phyloP scores from a whole-genome alignment of 1,140 invertebrate genomes.

The Ceratosolen solmsi region DNA sequence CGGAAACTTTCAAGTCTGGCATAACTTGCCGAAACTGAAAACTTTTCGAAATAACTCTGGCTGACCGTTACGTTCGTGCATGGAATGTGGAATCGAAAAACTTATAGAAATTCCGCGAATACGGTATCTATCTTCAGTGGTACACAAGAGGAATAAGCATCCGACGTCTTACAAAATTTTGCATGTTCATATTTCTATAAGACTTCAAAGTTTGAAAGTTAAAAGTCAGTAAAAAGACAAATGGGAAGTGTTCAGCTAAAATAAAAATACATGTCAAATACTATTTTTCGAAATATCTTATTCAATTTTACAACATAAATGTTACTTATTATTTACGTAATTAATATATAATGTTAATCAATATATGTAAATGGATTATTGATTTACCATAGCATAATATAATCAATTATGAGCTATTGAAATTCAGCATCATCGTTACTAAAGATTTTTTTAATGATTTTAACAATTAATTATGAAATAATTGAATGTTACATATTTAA shows the following conservation, averaged over 20 bases:
- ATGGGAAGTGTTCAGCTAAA: background rate
- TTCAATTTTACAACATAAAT: background rate
- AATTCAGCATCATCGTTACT: too few relatives aligned
- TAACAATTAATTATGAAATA: too few relatives aligned
- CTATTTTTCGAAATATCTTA: background rate
- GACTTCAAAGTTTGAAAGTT: background rate
- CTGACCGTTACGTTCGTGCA: slow-evolving; percentile 6
- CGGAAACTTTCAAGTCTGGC: slow-evolving; percentile 4
- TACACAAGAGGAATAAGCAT: background rate
- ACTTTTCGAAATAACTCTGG: slow-evolving; percentile 6
- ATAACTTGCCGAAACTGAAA: slow-evolving; percentile 24
- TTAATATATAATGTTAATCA: too few relatives aligned
- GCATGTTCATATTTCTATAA: background rate
- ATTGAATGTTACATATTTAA: too few relatives aligned
- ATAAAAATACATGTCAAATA: background rate
- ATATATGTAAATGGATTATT: too few relatives aligned
- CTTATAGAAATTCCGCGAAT: slow-evolving; percentile 23
- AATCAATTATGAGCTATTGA: too few relatives aligned
- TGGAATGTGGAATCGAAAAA: slow-evolving; percentile 12
- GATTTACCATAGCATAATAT: too few relatives aligned
- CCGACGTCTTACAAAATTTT: background rate
- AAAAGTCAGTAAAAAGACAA: background rate
- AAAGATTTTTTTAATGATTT: too few relatives aligned
- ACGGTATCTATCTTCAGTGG: background rate
- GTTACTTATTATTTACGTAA: too few relatives aligned